A percentile compares a stretch with the other conserved stretches of the same genome.
Conservation (phyloP, 2,888 invertebrate genomes). For the Bombylius discolor region DNA sequence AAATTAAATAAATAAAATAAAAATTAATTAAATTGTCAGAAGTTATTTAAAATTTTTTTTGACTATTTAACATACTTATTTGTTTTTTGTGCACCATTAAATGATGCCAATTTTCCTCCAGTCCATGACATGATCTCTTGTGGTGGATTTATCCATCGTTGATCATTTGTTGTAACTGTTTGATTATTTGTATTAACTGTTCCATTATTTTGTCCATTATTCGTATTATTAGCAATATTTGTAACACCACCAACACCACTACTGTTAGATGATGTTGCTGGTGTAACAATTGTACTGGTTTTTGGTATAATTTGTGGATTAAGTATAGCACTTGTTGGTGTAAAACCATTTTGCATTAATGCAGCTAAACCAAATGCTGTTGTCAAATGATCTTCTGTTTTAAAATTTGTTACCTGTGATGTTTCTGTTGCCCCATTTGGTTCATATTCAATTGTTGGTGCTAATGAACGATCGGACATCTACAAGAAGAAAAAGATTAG, state of each 20-base stretch:
- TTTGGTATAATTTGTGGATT: constrained; percentile 32
- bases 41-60: too few relatives aligned
- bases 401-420: constrained; percentile 32
- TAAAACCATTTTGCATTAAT: constrained; percentile 61
- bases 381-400: constrained; percentile 57
- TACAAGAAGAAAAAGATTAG: constrained; percentile 24
- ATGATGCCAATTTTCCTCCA: constrained; percentile 66
- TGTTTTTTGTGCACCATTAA: constrained; percentile 60
- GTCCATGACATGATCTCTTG: constrained; percentile 61
- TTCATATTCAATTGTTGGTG: constrained; percentile 37
- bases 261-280: constrained; percentile 8
- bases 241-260: not conserved
- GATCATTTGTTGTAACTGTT: not conserved
- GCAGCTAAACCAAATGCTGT: constrained; percentile 63
- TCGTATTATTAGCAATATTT: constrained; percentile 20
- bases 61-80: constrained; percentile 8
- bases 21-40: too few relatives aligned
- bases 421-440: constrained; percentile 24
- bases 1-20: not conserved
- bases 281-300: constrained; percentile 20
- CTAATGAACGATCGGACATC: constrained; percentile 33
- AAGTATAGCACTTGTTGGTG: constrained; percentile 49
- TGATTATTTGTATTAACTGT: not conserved
- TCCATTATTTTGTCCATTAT: constrained; percentile 20
- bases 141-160: constrained; percentile 47